These are phyloP conservation scores for Littorina saxatilis DNA, from an alignment of 1,140 invertebrate species.

Conservation along the genomic window DNA sequence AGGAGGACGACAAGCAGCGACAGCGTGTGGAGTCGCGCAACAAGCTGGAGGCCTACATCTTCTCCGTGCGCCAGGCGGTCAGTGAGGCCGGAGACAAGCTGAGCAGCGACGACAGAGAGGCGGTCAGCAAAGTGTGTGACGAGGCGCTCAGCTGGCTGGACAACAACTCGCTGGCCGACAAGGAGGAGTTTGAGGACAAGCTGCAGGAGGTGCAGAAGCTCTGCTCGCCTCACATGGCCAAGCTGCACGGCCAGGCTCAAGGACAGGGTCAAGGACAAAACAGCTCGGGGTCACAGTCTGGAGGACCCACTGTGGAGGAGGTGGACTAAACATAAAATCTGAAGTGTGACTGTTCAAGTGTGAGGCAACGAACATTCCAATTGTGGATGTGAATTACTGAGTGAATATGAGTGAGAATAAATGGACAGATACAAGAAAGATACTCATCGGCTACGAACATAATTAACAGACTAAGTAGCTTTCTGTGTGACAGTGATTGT, in stretches of 20 bases:
- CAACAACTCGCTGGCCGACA: slow-evolving; percentile 84
- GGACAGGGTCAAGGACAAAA: neutral
- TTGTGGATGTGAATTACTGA: too few species aligned
- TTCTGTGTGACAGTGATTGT: too few species aligned
- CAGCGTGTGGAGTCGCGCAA: slow-evolving; percentile 89
- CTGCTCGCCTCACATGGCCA: slow-evolving; percentile 76
- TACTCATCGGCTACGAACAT: too few species aligned
- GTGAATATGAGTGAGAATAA: too few species aligned
- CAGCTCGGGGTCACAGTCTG: neutral
- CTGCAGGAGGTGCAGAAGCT: slow-evolving; percentile 70
- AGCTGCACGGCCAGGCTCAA: slow-evolving; percentile 74
- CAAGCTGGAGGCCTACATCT: slow-evolving; percentile 74
- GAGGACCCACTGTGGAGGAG: slow-evolving; percentile 64
- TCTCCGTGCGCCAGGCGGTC: slow-evolving; percentile 93
- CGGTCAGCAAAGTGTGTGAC: slow-evolving; percentile 80
- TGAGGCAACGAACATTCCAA: neutral
- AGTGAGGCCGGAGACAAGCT: slow-evolving; percentile 82
- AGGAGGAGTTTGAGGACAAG: slow-evolving; percentile 72
- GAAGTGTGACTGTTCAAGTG: neutral
- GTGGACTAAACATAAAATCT: slow-evolving; percentile 62
- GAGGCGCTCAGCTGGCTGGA: slow-evolving; percentile 96
- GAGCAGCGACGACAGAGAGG: slow-evolving; percentile 78
- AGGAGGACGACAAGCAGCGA: slow-evolving; percentile 90
- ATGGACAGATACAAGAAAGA: too few species aligned
- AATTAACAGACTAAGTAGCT: too few species aligned